These are phyloP conservation scores for Phrixothrix hirtus DNA, from an alignment of 2,888 invertebrate species.

Conservation along the genomic window DNA sequence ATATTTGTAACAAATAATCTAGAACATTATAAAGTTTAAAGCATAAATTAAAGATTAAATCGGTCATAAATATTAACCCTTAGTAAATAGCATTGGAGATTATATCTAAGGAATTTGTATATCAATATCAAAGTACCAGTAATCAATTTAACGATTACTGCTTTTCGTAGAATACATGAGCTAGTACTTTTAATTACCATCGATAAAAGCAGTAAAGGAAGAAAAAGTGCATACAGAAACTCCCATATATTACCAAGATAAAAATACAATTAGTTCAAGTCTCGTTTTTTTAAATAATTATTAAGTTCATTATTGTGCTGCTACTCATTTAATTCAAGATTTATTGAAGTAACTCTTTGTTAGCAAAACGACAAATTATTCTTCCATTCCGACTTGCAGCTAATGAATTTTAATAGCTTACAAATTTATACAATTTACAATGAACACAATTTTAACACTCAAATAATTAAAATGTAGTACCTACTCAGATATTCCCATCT, in stretches of 20 bases:
- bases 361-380: constrained; percentile 34
- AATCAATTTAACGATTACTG: constrained; percentile 51
- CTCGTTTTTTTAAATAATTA: constrained; percentile 25
- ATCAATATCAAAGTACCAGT: constrained; percentile 46
- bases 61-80: constrained; percentile 49
- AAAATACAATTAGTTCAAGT: constrained; percentile 25
- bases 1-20: no score
- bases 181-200: constrained; percentile 50
- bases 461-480: constrained; percentile 44
- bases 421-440: constrained; percentile 53
- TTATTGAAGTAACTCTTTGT: constrained; percentile 31
- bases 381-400: constrained; percentile 40
- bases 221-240: constrained; percentile 11
- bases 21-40: constrained; percentile 51
- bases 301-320: constrained; percentile 23
- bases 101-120: constrained; percentile 52
- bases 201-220: constrained; percentile 22
- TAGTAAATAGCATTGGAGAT: constrained; percentile 49
- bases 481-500: constrained; percentile 33
- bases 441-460: constrained; percentile 43
- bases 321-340: constrained; percentile 26
- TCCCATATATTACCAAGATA: constrained; percentile 11
- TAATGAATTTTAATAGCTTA: constrained; percentile 52
- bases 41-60: constrained; percentile 52
- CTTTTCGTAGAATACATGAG: constrained; percentile 49